Conservation (phyloP, 2,113 vertebrate species). For the Cromileptes altivelis region DNA sequence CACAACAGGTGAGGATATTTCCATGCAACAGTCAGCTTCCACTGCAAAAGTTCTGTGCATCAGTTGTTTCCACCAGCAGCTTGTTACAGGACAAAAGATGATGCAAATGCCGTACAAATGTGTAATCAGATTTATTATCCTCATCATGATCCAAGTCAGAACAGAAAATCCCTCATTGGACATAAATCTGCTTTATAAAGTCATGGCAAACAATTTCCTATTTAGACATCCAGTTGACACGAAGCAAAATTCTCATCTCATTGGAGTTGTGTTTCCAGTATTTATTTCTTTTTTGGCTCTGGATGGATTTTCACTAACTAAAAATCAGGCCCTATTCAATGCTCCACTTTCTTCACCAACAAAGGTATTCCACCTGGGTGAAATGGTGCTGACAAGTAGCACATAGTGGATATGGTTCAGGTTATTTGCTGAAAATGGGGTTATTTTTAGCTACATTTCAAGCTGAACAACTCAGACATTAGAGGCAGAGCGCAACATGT, state of each 20-base stretch:
- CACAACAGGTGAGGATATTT: constrained; percentile 24
- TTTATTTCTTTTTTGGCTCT: neutral
- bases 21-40: neutral
- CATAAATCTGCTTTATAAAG: neutral
- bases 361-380: no score
- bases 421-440: no score
- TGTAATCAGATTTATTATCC: neutral
- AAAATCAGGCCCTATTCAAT: no score
- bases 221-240: no score
- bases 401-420: no score
- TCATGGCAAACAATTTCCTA: neutral
- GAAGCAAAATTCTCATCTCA: no score
- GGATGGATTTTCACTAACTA: neutral
- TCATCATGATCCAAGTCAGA: neutral
- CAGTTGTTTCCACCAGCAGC: neutral
- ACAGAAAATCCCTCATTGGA: neutral
- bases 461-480: no score
- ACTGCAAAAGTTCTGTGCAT: neutral
- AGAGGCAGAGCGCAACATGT: no score
- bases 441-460: no score
- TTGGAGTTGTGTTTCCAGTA: neutral
- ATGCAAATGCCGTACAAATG: neutral
- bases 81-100: neutral
- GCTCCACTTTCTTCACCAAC: no score
- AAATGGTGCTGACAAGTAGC: no score